Base-by-base conservation (phyloP, 2,888 invertebrate genomes). In the Apamea epomidion region DNA sequence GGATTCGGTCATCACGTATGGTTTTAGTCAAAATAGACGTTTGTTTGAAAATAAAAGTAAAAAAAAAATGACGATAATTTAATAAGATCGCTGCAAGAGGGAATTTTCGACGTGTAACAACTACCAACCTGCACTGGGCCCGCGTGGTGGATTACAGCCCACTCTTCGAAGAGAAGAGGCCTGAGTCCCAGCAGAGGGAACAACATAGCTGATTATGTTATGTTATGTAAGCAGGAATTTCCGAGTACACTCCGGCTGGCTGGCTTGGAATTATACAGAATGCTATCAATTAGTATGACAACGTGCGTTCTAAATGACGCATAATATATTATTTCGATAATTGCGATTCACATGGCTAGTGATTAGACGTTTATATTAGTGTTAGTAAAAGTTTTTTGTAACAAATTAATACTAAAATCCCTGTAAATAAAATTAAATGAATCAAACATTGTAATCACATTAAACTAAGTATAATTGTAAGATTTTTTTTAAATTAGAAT, bases 321-420 rank as follows among this genome's bases (percentile, higher is more conserved):
- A 88, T 89, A 87, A 87, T 86, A 87, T 85, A 54, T 87, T 88
- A 91, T 92, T 93, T 93, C 90, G 90, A 92, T 94, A 91, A 93
- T 95, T 93, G 95, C 96, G 95, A 96, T 95, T 95, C 95, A 95
- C 93, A 97, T 97, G 97, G 97, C 97, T 97, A 97, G 97, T 97
- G 97, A 97, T 96, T 97, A 97, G 97, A 95, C 91, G 86, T 95
- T 95, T 96, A 96, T 94, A 91, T 94, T 96, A 96, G 95, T 86
- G 88, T 91, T 94, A 95, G 94, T 91, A 85, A 91, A 91, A 91
- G 87, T 91, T 90, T 90, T 92, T 90, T 90, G 91, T 92, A 93
- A 93, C 91, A 93, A 93, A 93, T 90, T 92, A 93, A 91, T 90
- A 91, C 80, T 89, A 89, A 89, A 87, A 85, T 92, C 79, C 83